phyloP scores from a whole-genome alignment of 2,113 vertebrate genomes.

The Miniopterus natalensis region DNA sequence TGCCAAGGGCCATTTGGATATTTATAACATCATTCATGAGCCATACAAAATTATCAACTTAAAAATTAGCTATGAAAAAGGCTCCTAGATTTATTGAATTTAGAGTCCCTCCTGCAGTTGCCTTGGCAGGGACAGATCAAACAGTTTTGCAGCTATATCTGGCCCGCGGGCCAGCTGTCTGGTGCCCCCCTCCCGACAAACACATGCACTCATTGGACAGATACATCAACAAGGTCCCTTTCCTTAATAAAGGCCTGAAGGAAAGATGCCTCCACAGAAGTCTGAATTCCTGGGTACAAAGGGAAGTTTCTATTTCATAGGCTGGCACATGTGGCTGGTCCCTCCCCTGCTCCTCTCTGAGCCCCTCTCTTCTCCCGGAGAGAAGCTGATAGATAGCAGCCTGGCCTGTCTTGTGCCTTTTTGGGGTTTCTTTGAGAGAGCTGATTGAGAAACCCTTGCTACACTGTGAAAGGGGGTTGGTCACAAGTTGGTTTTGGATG shows the following conservation, averaged over 20 bases:
- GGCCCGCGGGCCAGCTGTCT: too few relatives aligned
- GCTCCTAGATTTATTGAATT: too few relatives aligned
- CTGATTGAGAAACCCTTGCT: neutral
- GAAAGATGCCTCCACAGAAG: neutral
- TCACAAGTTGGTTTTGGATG: neutral
- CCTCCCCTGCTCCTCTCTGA: neutral
- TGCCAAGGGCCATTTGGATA: too few relatives aligned
- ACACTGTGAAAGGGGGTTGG: neutral
- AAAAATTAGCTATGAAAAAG: too few relatives aligned
- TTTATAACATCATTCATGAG: too few relatives aligned
- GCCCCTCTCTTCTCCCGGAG: neutral
- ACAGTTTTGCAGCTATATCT: too few relatives aligned
- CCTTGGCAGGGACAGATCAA: too few relatives aligned
- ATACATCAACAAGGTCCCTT: neutral
- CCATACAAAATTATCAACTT: too few relatives aligned
- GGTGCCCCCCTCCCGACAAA: too few relatives aligned
- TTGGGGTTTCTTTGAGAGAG: neutral
- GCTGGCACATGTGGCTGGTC: neutral
- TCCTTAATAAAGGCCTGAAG: neutral
- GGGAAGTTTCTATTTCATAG: neutral
- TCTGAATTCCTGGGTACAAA: neutral
- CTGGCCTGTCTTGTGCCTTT: fast-evolving
- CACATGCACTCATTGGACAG: neutral
- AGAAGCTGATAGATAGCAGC: neutral
- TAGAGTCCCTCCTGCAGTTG: too few relatives aligned